These are phyloP conservation scores for Ischnura elegans DNA, from an alignment of 2,888 invertebrate genomes.

Conservation along the genomic window DNA sequence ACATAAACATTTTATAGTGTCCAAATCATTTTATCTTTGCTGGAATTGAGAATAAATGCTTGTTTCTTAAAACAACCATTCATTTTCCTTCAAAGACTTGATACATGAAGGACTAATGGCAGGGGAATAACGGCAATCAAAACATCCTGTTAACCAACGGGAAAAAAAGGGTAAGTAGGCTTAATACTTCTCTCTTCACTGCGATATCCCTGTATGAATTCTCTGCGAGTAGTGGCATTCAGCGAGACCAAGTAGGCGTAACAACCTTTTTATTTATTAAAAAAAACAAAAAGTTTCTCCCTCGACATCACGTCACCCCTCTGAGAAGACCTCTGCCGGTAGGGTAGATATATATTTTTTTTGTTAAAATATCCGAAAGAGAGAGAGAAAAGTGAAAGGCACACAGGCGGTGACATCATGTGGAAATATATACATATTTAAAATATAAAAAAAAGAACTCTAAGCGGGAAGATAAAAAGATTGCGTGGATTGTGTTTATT, in stretches of 20 bases:
- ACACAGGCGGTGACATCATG: constrained; percentile 28
- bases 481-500: constrained; percentile 6
- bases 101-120: background rate
- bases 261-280: too few relatives aligned
- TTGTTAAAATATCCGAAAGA: background rate
- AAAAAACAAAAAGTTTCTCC: background rate
- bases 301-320: constrained; percentile 19
- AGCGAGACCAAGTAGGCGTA: background rate
- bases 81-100: too few relatives aligned
- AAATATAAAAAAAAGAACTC: background rate
- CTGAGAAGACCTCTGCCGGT: background rate
- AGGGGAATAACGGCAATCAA: background rate
- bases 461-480: constrained; percentile 37
- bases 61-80: too few relatives aligned
- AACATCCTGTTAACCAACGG: background rate
- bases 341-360: background rate
- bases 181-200: too few relatives aligned
- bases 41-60: too few relatives aligned
- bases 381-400: constrained; percentile 32
- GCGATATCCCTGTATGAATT: background rate
- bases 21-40: too few relatives aligned
- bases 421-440: background rate
- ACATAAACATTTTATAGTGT: too few relatives aligned
- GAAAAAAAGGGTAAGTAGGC: background rate
- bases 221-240: background rate